phyloP scores from a whole-genome alignment of 2,888 invertebrate species.

The Macrophya annulata region DNA sequence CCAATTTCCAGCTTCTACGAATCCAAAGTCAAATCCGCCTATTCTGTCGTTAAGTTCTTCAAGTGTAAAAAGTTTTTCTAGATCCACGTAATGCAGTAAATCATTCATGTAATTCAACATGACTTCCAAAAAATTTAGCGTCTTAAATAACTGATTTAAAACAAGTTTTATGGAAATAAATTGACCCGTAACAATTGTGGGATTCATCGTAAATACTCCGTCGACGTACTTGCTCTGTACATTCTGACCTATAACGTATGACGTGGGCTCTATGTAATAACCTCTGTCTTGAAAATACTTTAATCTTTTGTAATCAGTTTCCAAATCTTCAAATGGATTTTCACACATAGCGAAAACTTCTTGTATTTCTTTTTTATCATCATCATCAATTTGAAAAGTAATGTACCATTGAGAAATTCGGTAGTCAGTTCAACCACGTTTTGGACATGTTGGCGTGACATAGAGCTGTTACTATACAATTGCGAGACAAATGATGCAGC shows the following conservation, averaged over 20 bases:
- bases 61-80: conserved; percentile 49
- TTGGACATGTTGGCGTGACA: not conserved
- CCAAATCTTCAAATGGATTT: not conserved
- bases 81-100: conserved; percentile 51
- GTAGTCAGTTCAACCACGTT: not conserved
- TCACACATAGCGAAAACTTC: not conserved
- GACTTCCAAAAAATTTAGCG: not conserved
- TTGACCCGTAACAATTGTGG: conserved; percentile 30
- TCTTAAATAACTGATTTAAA: conserved; percentile 31
- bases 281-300: not conserved
- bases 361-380: not conserved
- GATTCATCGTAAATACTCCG: not conserved
- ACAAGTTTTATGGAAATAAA: conserved; percentile 38
- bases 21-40: conserved; percentile 57
- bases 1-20: too few species aligned
- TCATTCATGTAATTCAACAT: conserved; percentile 20
- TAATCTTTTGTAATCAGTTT: too few species aligned
- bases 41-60: conserved; percentile 59
- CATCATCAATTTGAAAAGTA: not conserved
- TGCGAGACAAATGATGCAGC: not conserved
- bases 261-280: conserved; percentile 24
- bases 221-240: conserved; percentile 7
- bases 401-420: not conserved
- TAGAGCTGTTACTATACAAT: not conserved
- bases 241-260: conserved; percentile 14